These are phyloP conservation scores for Tethya wilhelma DNA, from an alignment of 37 sponge, comb jelly and placozoan species.

Conservation along the genomic window DNA sequence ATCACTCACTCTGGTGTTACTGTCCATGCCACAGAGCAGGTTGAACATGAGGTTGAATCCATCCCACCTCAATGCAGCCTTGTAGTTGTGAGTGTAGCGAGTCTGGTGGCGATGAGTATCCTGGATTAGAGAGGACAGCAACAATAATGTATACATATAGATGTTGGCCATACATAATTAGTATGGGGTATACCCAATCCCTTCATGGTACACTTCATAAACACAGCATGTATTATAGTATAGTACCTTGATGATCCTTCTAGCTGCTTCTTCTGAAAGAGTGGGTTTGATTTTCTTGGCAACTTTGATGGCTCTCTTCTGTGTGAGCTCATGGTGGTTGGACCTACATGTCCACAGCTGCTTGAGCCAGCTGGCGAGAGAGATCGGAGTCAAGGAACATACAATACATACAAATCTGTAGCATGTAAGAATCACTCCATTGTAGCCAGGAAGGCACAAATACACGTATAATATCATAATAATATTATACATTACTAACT, in stretches of 20 bases:
- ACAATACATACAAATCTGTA: no score
- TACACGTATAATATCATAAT: no score
- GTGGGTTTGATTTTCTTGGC: conserved; percentile 21
- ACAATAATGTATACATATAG: background rate
- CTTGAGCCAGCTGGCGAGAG: conserved; percentile 57
- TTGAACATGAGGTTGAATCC: conserved; percentile 68
- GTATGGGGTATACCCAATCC: no score
- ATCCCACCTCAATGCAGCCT: conserved; percentile 66
- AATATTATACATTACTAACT: no score
- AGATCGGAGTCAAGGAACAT: no score
- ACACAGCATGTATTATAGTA: no score
- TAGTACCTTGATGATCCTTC: conserved; percentile 15
- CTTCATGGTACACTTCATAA: no score
- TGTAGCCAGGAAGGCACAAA: no score
- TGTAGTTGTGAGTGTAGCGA: conserved; percentile 25
- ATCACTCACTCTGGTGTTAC: no score
- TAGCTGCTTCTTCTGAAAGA: conserved; percentile 1
- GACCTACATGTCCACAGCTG: conserved; percentile 34
- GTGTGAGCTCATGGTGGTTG: conserved; percentile 31
- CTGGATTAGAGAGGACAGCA: conserved; percentile 16
- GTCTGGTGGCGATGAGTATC: conserved; percentile 45
- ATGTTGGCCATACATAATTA: no score
- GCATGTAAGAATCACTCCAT: no score
- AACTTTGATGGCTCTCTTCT: conserved; percentile 33
- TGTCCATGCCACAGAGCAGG: conserved; percentile 51